Conservation (phyloP, 2,797 vertebrate genomes). For the Pseudopleuronectes americanus region DNA sequence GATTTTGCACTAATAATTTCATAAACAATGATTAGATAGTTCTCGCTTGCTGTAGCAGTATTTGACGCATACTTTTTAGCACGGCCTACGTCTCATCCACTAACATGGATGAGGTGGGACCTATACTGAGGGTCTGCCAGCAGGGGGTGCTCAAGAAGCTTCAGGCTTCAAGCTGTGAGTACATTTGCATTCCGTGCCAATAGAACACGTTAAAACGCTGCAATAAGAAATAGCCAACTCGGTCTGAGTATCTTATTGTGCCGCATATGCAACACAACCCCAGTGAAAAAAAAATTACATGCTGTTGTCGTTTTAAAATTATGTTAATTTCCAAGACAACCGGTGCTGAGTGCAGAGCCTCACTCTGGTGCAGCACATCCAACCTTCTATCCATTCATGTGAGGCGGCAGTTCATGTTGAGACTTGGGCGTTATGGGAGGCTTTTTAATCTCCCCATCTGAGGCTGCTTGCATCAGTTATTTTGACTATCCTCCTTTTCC, state of each 20-base stretch:
- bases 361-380: background rate
- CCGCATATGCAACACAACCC: constrained; percentile 44
- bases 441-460: constrained; percentile 66
- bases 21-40: no score
- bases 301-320: constrained; percentile 45
- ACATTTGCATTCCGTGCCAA: constrained; percentile 23
- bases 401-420: constrained; percentile 53
- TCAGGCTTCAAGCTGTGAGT: background rate
- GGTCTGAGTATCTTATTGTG: constrained; percentile 27
- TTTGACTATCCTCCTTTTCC: constrained; percentile 65
- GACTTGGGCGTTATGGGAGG: constrained; percentile 52
- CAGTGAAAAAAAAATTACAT: constrained; percentile 54
- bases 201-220: constrained; percentile 21
- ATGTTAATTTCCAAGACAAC: constrained; percentile 30
- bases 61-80: no score
- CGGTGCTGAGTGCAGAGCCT: constrained; percentile 10
- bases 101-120: no score
- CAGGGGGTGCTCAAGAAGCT: no score
- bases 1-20: no score
- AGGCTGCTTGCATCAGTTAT: constrained; percentile 72
- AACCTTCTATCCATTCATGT: constrained; percentile 14
- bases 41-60: no score
- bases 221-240: constrained; percentile 26
- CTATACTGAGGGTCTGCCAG: no score
- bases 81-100: no score